Conservation (phyloP, 2,888 invertebrate species). For the Smittia sp. region DNA sequence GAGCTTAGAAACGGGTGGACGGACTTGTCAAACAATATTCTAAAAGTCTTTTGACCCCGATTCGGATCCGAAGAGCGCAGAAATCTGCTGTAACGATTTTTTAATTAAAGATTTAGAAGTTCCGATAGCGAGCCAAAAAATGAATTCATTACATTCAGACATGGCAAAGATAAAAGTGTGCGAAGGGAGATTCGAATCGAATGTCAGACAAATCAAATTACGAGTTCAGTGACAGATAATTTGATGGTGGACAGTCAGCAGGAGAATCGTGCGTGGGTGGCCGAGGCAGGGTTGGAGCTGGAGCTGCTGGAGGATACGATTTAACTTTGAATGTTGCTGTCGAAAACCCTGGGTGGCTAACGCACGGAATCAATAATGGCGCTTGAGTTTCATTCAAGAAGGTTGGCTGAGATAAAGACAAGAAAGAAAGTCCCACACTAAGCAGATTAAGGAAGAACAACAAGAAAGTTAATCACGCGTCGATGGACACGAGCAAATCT, state of each 20-base stretch:
- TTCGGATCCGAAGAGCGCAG: not conserved
- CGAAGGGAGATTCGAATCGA: constrained; percentile 13
- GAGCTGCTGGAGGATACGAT: not conserved
- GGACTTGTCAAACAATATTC: not conserved
- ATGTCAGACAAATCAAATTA: constrained; percentile 39
- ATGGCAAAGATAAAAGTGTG: not conserved
- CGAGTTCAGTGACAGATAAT: constrained; percentile 37
- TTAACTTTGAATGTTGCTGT: not conserved
- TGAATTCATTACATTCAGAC: constrained; percentile 27
- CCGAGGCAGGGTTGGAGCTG: not conserved
- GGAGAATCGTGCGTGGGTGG: constrained; percentile 3
- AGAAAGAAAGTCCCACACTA: constrained; percentile 13
- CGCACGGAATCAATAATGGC: constrained; percentile 15
- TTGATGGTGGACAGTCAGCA: constrained; percentile 15
- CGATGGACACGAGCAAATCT: constrained; percentile 1
- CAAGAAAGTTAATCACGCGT: constrained; percentile 23
- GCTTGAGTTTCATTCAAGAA: constrained; percentile 16
- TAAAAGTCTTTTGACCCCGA: constrained; percentile 24
- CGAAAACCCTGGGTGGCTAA: constrained; percentile 3
- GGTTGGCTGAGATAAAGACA: not conserved
- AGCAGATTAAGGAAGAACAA: constrained; percentile 14
- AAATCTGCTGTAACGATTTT: constrained; percentile 19
- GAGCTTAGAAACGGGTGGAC: not conserved
- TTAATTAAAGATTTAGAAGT: constrained; percentile 35
- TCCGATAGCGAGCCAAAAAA: constrained; percentile 8